These are phyloP conservation scores for Brachymystax lenok DNA, from an alignment of 2,797 vertebrate species.

Conservation along the genomic window DNA sequence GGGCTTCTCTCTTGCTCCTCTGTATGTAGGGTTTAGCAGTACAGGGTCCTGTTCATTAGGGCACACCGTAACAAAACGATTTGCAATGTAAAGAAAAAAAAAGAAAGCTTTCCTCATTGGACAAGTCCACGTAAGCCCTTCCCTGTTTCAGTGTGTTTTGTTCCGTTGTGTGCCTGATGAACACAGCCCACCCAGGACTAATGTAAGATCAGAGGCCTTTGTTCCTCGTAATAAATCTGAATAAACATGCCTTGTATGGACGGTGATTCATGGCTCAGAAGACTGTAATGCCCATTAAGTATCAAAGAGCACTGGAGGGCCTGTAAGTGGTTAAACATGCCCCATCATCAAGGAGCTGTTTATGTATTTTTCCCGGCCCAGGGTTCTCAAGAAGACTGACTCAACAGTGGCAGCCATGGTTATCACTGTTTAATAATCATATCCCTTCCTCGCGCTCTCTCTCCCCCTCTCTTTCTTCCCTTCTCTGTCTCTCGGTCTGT, in stretches of 20 bases:
- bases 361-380: not conserved
- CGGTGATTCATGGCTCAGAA: constrained; percentile 8
- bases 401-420: not conserved
- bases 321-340: constrained; percentile 29
- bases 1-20: too few relatives aligned
- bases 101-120: too few relatives aligned
- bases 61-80: too few relatives aligned
- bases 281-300: constrained; percentile 25
- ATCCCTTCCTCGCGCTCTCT: constrained; percentile 4
- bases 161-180: too few relatives aligned
- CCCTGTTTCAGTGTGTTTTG: too few relatives aligned
- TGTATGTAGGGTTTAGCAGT: too few relatives aligned
- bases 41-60: too few relatives aligned
- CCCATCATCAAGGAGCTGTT: not conserved
- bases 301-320: constrained; percentile 20
- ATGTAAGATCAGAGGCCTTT: constrained; percentile 10
- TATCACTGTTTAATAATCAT: not conserved
- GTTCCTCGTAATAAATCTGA: constrained; percentile 15
- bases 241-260: constrained; percentile 20
- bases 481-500: too few relatives aligned
- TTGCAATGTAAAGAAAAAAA: too few relatives aligned
- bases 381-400: not conserved
- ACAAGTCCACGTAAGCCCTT: too few relatives aligned
- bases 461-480: too few relatives aligned
- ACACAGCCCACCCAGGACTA: not conserved